Evolutionary conservation across 2,888 invertebrate species (phyloP).

Genomic region (Diarsia dahlii): DNA sequence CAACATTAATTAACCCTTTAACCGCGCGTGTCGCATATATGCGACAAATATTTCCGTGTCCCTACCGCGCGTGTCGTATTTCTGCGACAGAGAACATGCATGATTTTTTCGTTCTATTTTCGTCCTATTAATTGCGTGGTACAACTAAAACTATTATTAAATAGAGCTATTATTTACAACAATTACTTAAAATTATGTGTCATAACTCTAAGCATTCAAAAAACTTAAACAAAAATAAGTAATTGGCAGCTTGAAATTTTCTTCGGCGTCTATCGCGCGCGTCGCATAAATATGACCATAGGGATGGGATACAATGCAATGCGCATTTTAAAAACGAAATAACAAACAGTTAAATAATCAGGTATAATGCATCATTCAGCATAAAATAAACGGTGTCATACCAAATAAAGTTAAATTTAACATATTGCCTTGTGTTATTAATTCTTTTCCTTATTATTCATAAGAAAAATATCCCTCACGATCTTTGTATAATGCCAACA

Average conservation of each 20-base stretch:
- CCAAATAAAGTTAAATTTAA: slow-evolving; percentile 42
- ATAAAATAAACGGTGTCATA: slow-evolving; percentile 44
- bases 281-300: slow-evolving; percentile 46
- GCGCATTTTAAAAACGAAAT: slow-evolving; percentile 46
- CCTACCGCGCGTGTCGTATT: slow-evolving; percentile 36
- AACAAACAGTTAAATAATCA: slow-evolving; percentile 44
- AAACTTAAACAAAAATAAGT: slow-evolving; percentile 47
- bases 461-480: slow-evolving; percentile 42
- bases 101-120: slow-evolving; percentile 40
- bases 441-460: slow-evolving; percentile 43
- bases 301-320: slow-evolving; percentile 45
- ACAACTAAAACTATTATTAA: slow-evolving; percentile 44
- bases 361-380: slow-evolving; percentile 40
- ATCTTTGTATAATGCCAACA: slow-evolving; percentile 43
- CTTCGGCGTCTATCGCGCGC: slow-evolving; percentile 42
- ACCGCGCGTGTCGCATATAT: slow-evolving; percentile 28
- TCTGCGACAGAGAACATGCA: slow-evolving; percentile 34
- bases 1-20: slow-evolving; percentile 27
- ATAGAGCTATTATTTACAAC: slow-evolving; percentile 45
- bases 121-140: slow-evolving; percentile 34
- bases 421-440: slow-evolving; percentile 42
- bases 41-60: slow-evolving; percentile 13
- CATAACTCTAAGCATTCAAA: slow-evolving; percentile 41
- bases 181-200: slow-evolving; percentile 46
- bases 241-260: slow-evolving; percentile 44